phyloP scores from a whole-genome alignment of 2,888 invertebrate genomes.

The Allygus modestus region DNA sequence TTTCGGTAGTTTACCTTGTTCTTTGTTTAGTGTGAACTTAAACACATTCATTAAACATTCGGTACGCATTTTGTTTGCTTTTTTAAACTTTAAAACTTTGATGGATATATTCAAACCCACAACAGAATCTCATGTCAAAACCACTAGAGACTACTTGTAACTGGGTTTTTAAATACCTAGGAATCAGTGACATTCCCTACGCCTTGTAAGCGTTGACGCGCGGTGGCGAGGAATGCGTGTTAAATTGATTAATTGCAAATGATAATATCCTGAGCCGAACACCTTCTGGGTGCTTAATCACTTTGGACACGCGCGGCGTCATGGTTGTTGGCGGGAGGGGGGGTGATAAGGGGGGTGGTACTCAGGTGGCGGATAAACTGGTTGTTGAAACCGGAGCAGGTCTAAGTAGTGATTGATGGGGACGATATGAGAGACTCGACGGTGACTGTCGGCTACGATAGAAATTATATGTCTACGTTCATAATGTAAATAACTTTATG shows the following conservation, averaged over 20 bases:
- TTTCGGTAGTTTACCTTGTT: too few species aligned
- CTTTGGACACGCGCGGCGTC: conserved; percentile 22
- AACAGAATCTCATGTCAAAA: too few species aligned
- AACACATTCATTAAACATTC: too few species aligned
- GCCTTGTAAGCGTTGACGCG: conserved; percentile 1
- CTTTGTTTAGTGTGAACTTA: too few species aligned
- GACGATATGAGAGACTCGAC: conserved; percentile 1
- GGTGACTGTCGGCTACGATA: too few species aligned
- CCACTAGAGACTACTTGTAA: too few species aligned
- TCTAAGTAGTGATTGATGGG: not conserved
- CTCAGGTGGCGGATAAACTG: not conserved
- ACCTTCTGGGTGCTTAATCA: conserved; percentile 23
- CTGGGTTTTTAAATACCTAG: not conserved
- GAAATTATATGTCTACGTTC: not conserved
- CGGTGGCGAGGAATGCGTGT: conserved; percentile 45
- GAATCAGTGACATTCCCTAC: conserved; percentile 28
- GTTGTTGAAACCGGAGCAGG: conserved; percentile 26
- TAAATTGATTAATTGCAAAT: conserved; percentile 54
- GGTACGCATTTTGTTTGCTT: too few species aligned
- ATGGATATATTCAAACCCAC: too few species aligned
- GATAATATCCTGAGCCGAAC: conserved; percentile 46
- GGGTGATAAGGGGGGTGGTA: not conserved
- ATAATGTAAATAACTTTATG: not conserved
- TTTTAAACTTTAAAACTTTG: too few species aligned
- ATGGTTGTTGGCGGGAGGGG: too few species aligned